These are phyloP conservation scores for Diaphora mendica DNA, from an alignment of 2,888 invertebrate genomes.

Conservation along the genomic window DNA sequence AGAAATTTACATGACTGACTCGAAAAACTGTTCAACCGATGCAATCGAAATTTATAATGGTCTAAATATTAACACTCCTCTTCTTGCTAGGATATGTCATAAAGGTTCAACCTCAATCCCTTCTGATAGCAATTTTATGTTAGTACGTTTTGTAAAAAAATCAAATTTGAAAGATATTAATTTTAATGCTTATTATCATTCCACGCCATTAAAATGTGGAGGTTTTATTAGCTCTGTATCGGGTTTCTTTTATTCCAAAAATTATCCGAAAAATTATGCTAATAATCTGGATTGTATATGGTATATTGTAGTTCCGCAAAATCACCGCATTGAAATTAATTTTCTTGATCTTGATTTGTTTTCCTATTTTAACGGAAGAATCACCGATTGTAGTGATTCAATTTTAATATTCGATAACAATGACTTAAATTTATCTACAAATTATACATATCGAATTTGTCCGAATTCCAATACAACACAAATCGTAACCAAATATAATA, in stretches of 20 bases:
- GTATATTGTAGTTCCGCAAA: constrained; percentile 88
- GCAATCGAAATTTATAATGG: constrained; percentile 90
- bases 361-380: constrained; percentile 27
- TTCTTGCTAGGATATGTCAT: constrained; percentile 88
- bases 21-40: constrained; percentile 87
- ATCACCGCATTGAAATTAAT: constrained; percentile 90
- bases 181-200: constrained; percentile 85
- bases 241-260: constrained; percentile 92
- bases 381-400: constrained; percentile 30
- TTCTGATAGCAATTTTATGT: constrained; percentile 89
- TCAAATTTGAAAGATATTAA: constrained; percentile 85
- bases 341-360: constrained; percentile 89
- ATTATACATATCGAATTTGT: constrained; percentile 83
- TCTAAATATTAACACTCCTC: constrained; percentile 84
- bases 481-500: constrained; percentile 87
- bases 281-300: constrained; percentile 91
- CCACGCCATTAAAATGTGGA: constrained; percentile 89
- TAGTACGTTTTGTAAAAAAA: constrained; percentile 89
- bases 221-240: constrained; percentile 87
- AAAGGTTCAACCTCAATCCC: constrained; percentile 76
- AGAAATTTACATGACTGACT: constrained; percentile 88
- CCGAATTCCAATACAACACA: constrained; percentile 65
- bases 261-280: constrained; percentile 94
- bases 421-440: constrained; percentile 46
- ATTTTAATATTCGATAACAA: constrained; percentile 42